These are phyloP conservation scores for Sakesphorus luctuosus DNA, from an alignment of 2,113 vertebrate species.

Conservation along the genomic window DNA sequence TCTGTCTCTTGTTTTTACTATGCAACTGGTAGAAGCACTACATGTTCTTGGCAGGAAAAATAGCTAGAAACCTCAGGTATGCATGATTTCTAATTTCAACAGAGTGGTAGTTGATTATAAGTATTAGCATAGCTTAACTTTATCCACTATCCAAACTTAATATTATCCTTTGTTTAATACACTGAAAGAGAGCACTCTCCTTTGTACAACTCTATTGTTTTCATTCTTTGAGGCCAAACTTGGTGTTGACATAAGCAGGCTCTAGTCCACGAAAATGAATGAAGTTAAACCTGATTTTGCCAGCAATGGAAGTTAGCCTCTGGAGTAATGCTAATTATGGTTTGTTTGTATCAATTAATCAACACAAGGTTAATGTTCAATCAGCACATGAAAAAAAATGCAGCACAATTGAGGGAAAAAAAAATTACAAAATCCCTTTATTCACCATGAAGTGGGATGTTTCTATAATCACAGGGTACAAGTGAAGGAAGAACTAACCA, in stretches of 20 bases:
- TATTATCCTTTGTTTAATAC: slow-evolving; percentile 74
- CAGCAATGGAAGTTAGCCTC: slow-evolving; percentile 37
- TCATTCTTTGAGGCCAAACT: slow-evolving; percentile 40
- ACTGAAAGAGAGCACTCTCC: slow-evolving; percentile 41
- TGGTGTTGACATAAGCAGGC: slow-evolving; percentile 58
- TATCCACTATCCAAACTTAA: slow-evolving; percentile 75
- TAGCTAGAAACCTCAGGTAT: slow-evolving; percentile 73
- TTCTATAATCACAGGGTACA: not conserved
- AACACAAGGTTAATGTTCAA: slow-evolving; percentile 46
- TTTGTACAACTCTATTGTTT: slow-evolving; percentile 63
- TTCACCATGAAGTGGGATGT: not conserved
- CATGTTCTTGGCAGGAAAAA: slow-evolving; percentile 67
- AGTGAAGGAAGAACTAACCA: not conserved
- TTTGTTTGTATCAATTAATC: slow-evolving; percentile 62
- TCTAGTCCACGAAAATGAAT: slow-evolving; percentile 35
- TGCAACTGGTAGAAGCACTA: slow-evolving; percentile 33
- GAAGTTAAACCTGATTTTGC: slow-evolving; percentile 41
- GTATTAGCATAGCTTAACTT: slow-evolving; percentile 74
- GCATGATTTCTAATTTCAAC: slow-evolving; percentile 71
- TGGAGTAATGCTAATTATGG: slow-evolving; percentile 31
- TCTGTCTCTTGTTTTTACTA: slow-evolving; percentile 25
- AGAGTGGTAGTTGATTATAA: slow-evolving; percentile 69
- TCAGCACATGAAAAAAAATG: not conserved
- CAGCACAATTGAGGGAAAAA: not conserved
- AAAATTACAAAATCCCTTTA: not conserved